Base-by-base conservation (phyloP, 1,140 invertebrate genomes). In the Ceratoteleas bidentatus region DNA sequence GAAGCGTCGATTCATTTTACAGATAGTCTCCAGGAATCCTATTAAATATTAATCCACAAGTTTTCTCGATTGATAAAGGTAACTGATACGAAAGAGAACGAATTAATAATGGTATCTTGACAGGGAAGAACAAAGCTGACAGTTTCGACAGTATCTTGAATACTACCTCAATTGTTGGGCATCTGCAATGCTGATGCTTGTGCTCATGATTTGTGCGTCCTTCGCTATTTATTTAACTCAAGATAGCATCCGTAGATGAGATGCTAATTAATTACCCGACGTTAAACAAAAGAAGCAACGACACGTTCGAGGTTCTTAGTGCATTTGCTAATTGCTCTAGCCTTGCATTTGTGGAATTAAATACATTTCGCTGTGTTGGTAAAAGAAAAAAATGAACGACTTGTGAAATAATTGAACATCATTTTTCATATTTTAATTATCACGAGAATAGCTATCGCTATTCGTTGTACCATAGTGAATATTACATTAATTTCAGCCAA, bases 321-420 rank as follows among this genome's bases (percentile, higher is more conserved):
- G 52, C 72, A 81, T 76, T 76, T 76, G 61, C 70, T 81, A 81
- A 81, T 81, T 81, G 78, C 65, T 53, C 13, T 54, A 54, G 43
- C 54, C 60, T 70, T 81, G 60, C 72, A 81, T 70, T 75, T 70
- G 64, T 57, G 77, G 58, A 80, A 80, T 80, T 73, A 80, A 69
- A 74, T 73, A 68, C 62, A 72, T 66, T 68, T 40, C 50, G 38
- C 69, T 74, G 62, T 53, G 43, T 56, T 69, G 38, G 14, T 10
- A 15, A 16, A 53, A 54, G 34, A n/a, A 16, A 66, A 79, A 60
- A 50, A 45, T 53, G 60, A 38, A 62, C 10, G 16, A 68, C 50
- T 54, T 34, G 24, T 49, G 24, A 69, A 76, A 68, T 76, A 68
- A 76, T 76, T 68, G 56, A 76, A 76, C 36, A 13, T 61, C 45